phyloP scores from a whole-genome alignment of 2,797 vertebrate species.

The Poecilia picta region DNA sequence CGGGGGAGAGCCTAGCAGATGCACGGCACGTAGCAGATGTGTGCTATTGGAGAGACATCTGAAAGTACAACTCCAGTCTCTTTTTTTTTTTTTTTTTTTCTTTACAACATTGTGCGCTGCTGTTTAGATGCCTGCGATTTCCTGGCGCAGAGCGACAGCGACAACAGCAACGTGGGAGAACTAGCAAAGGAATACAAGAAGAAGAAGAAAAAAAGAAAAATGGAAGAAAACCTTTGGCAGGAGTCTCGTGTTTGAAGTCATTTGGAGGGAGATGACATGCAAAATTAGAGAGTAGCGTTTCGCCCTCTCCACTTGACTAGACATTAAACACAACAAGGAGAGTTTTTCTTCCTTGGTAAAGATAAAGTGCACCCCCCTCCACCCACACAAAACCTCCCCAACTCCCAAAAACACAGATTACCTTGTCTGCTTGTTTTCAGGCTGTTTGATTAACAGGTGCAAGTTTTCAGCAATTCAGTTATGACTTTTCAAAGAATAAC shows the following conservation, averaged over 20 bases:
- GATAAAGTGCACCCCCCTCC: slow-evolving; percentile 51
- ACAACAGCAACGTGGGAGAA: slow-evolving; percentile 66
- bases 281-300: slow-evolving; percentile 80
- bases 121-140: slow-evolving; percentile 76
- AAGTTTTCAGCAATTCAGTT: slow-evolving; percentile 63
- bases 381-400: slow-evolving; percentile 25
- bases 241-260: slow-evolving; percentile 81
- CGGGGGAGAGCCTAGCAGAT: slow-evolving; percentile 75
- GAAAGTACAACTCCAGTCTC: slow-evolving; percentile 81
- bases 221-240: slow-evolving; percentile 79
- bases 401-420: slow-evolving; percentile 76
- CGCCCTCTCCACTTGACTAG: slow-evolving; percentile 82
- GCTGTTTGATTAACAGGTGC: slow-evolving; percentile 73
- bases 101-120: slow-evolving; percentile 70
- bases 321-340: slow-evolving; percentile 81
- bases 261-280: slow-evolving; percentile 87
- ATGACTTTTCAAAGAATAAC: slow-evolving; percentile 71
- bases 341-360: slow-evolving; percentile 67
- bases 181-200: slow-evolving; percentile 63
- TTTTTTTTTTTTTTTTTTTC: slow-evolving; percentile 19
- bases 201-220: slow-evolving; percentile 58
- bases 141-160: slow-evolving; percentile 63
- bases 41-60: slow-evolving; percentile 85
- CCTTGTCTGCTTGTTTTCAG: slow-evolving; percentile 69
- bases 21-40: slow-evolving; percentile 83